phyloP scores from a whole-genome alignment of 2,113 vertebrate genomes.

The Oreochromis niloticus region DNA sequence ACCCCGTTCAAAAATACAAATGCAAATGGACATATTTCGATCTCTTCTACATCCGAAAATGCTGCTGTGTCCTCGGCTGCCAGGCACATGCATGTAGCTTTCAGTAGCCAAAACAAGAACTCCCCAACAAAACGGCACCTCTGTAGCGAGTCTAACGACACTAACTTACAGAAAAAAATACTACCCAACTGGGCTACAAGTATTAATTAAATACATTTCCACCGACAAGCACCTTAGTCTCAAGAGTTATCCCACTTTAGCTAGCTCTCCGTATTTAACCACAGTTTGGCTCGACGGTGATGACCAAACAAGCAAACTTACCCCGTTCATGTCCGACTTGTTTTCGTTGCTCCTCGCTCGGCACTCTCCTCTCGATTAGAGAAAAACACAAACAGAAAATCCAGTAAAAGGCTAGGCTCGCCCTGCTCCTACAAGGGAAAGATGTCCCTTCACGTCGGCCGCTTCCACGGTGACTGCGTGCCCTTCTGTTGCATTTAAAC shows the following conservation, averaged over 20 bases:
- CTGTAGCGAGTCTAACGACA: not conserved
- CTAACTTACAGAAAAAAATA: not conserved
- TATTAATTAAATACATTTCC: not conserved
- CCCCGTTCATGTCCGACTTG: conserved; percentile 82
- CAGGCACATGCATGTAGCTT: not conserved
- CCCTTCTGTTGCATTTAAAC: conserved; percentile 10
- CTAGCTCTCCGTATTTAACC: not conserved
- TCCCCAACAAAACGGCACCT: not conserved
- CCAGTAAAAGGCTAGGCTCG: not conserved
- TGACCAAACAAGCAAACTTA: conserved; percentile 55
- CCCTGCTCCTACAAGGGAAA: not conserved
- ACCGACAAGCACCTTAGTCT: not conserved
- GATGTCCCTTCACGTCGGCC: not conserved
- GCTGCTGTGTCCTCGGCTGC: not conserved
- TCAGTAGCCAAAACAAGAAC: conserved; percentile 31
- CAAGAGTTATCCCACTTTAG: not conserved
- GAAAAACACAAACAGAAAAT: not conserved
- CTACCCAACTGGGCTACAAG: accelerated
- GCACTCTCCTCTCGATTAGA: not conserved
- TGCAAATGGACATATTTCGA: accelerated
- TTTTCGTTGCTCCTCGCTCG: conserved; percentile 46
- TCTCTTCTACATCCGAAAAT: not conserved
- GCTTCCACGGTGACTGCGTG: not conserved
- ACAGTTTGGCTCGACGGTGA: not conserved
- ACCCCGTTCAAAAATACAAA: accelerated